Base-by-base conservation (phyloP, 2,888 invertebrate genomes). In the Cosmorhoe ocellata region DNA sequence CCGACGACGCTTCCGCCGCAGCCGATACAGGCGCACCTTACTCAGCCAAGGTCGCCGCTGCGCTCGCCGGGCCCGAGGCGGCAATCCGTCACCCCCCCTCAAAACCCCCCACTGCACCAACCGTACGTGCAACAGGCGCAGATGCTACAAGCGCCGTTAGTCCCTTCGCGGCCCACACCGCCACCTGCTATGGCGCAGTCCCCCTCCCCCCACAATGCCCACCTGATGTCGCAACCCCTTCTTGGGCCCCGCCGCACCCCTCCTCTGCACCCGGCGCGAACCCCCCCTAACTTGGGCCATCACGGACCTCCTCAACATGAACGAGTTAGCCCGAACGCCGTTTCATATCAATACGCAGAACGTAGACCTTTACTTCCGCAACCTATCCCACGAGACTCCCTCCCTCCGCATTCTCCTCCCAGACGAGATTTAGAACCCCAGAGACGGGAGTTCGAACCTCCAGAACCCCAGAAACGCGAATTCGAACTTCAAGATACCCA, bases 161-260 rank as follows among this genome's bases (percentile, higher is more conserved):
- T 40, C 4, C 33, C 47, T 3, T 31, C 48, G 9, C 51, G 46
- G 11, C 50, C 43, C 27, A 50, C 49, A 14, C 42, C 44, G n/a
- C 54, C 51, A 32, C 47, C 54, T 22, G 34, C 46, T 37, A 39
- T 42, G 51, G 49, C 61, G 30, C 49, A 60, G 62, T 39, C 58
- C 51, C 26, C 54, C 46, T 42, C 55, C 44, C 49, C 58, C 38
- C 42, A 54, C 34, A 59, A 43, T 46, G 42, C 54, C 14, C 42
- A 42, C 30, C 33, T 47, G 39, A 43, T 43, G 43, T 26, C 42
- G 27, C 45, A 42, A 22, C 51, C 52, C 1, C 54, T 82, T 80
- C 52, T 81, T 86, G 54, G 91, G 91, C 91, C 26, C 39, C 61
- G 13, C 13, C 51, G 31, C 28, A 43, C 59, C 10, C 58, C 44